Base-by-base conservation (phyloP, 2,797 vertebrate genomes). In the Melanotaenia parkinsoni region DNA sequence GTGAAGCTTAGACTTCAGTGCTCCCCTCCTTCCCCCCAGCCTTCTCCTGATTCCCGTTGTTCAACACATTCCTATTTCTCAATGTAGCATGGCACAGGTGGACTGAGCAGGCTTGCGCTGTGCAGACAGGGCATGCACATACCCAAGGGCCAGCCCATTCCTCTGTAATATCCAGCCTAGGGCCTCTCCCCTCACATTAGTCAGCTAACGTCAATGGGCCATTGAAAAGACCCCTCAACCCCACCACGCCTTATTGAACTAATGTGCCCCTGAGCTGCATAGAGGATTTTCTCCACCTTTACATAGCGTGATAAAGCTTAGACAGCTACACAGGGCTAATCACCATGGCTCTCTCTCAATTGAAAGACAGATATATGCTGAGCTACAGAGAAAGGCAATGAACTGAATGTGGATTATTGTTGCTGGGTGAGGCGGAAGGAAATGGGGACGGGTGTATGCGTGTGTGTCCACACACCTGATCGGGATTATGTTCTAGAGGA, bases 401-500 rank as follows among this genome's bases (percentile, higher is more conserved):
- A 70, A 77, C 77, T 90, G 74, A 90, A 88, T 88, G 86, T 84
- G 83, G 78, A 85, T 89, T 87, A 80, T 78, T 81, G 80, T 78
- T 80, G 86, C 60, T 59, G 75, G 73, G 65, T 86, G 83, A 90
- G 67, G 81, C 79, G 82, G 82, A 89, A 90, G 82, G 70, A 88
- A 90, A 85, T 77, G 71, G 71, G 56, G 7, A 74, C 54, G 20
- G 68, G 60, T 1, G 38, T 28, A 6, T 64, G 67, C 30, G 43
- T 70, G 32, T 69, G 59, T 40, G 78, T 80, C 71, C 64, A 87
- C 89, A 72, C 91, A 99, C 98, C 97, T 99, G 98, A 82, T 99
- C 97, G 64, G 98, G 98, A 92, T 99, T 99, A 92, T 99, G 97
- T 85, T 97, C 97, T 86, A 99, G 87, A n/a, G 98, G 98, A 76